These are phyloP conservation scores for Pantherophis guttatus DNA, from an alignment of 2,113 vertebrate genomes.

Conservation along the genomic window DNA sequence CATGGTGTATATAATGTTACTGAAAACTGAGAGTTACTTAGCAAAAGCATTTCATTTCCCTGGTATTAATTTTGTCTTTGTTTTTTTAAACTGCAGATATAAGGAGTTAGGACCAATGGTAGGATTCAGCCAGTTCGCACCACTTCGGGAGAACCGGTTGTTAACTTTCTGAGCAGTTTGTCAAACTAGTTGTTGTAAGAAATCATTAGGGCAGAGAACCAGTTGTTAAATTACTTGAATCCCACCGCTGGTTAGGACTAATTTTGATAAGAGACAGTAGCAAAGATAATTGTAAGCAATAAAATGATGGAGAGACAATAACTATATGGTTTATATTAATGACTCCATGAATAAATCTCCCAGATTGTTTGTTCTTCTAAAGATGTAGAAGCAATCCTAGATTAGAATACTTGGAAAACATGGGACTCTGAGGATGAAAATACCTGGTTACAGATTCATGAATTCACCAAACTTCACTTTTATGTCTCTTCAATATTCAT, in stretches of 20 bases:
- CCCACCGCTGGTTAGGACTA: neutral
- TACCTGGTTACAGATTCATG: neutral
- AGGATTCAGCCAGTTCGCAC: too few relatives aligned
- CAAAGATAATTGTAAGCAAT: constrained; percentile 9
- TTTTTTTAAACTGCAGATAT: neutral
- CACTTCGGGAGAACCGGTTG: too few relatives aligned
- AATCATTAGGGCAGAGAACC: too few relatives aligned
- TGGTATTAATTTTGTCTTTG: neutral
- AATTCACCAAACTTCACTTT: neutral
- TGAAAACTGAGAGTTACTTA: neutral
- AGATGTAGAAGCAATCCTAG: neutral
- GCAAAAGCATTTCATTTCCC: neutral
- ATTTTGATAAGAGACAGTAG: neutral
- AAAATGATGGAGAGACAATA: neutral
- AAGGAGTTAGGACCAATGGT: rapidly evolving
- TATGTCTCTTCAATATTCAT: neutral
- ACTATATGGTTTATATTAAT: neutral
- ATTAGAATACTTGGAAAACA: neutral
- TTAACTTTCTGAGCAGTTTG: too few relatives aligned
- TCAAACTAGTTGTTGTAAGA: too few relatives aligned
- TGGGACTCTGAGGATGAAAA: rapidly evolving
- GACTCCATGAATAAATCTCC: neutral
- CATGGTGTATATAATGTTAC: neutral
- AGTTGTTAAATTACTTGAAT: too few relatives aligned
- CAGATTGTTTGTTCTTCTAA: neutral